Percentiles rank a stretch among this genome's conserved stretches.
Conservation (phyloP, 2,888 invertebrate species). For the Dryococelus australis region DNA sequence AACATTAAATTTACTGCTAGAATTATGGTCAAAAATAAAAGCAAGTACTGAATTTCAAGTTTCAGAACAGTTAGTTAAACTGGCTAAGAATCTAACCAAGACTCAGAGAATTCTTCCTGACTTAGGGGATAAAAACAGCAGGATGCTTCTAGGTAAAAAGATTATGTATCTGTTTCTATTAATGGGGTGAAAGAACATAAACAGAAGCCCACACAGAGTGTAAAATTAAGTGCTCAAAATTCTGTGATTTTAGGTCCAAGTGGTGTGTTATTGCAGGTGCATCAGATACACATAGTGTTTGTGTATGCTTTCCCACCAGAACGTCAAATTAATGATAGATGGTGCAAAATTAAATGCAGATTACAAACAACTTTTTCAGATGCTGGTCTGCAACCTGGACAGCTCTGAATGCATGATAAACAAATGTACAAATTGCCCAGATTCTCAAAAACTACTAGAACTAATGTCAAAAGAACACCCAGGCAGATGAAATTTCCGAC, state of each 20-base stretch:
- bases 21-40: neutral
- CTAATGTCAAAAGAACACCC: neutral
- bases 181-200: conserved; percentile 13
- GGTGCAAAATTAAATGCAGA: conserved; percentile 7
- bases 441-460: neutral
- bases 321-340: neutral
- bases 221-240: conserved; percentile 4
- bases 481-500: neutral
- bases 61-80: neutral
- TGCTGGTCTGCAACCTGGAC: neutral
- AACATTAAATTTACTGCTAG: neutral
- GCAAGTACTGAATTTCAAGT: conserved; percentile 17
- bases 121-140: conserved; percentile 19
- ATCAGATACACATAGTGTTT: conserved; percentile 12
- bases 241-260: neutral
- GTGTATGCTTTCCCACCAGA: neutral
- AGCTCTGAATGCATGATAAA: neutral
- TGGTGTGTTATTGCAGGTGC: neutral
- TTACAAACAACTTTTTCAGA: neutral
- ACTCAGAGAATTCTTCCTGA: neutral
- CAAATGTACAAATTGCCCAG: neutral
- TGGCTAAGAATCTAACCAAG: neutral
- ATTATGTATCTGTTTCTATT: neutral
- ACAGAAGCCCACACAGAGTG: conserved; percentile 12
- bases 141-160: neutral